Base-by-base conservation (phyloP, 2,797 vertebrate species). In the Oryzias dopingdopingensis region DNA sequence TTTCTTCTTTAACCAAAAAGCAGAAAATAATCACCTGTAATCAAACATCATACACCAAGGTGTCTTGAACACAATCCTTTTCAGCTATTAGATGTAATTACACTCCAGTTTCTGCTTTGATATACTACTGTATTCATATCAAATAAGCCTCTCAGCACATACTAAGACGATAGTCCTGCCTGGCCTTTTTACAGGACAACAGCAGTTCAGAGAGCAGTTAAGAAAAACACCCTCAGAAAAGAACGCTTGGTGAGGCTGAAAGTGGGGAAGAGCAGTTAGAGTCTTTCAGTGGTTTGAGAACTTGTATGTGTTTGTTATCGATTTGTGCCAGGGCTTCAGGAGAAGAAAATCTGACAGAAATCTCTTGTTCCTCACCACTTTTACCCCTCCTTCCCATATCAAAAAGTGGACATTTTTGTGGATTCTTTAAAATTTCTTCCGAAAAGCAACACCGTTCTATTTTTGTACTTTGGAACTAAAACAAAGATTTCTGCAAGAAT, bases 61-160 rank as follows among this genome's bases (percentile, higher is more conserved):
- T 88, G 82, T 90, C 88, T 89, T 89, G 79, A 88, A 90, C 87
- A 87, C 86, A 72, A 81, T 81, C 72, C 81, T 89, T 86, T 89
- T 82, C 79, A 84, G 68, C 87, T 82, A 92, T 93, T 91, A 92
- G 52, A 61, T 74, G 79, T 84, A 90, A 92, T 91, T 91, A 88
- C 84, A 69, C 77, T 77, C 47, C 80, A 78, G 76, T 73, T 79
- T 84, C 80, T 84, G 76, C 76, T 72, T 86, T 87, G 86, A 83
- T 85, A 84, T 77, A 71, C 71, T 71, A 66, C 74, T 75, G 80
- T 70, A 84, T 90, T 90, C 81, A 82, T 83, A 83, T 85, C 72
- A 87, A 81, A 88, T 72, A 78, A 77, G 81, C 72, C 75, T 83
- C 67, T 57, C 46, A 32, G 50, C 65, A 73, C 72, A 72, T 68